Base-by-base conservation (phyloP, 2,797 vertebrate species). In the Hippopotamyrus pictus region DNA sequence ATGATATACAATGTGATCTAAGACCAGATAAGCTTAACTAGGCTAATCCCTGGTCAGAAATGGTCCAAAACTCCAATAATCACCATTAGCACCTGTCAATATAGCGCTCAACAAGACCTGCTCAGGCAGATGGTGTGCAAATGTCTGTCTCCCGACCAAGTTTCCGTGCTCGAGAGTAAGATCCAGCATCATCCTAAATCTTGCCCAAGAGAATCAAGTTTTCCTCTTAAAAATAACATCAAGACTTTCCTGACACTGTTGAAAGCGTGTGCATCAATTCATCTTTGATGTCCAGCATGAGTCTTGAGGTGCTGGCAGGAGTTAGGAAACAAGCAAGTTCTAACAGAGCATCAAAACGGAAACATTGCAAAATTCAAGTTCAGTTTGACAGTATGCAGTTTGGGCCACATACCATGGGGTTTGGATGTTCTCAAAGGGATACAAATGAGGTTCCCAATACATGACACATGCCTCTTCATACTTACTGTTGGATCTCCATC, bases 31-130 rank as follows among this genome's bases (percentile, higher is more conserved):
- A 57, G 65, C 89, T 53, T 93, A 96, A 94, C 91, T 95, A 94
- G 94, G 93, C 90, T 93, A 95, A 96, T 95, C 94, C 92, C 91
- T 44, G 94, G 95, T 96, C 94, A 95, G 91, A 90, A 89, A 88
- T 86, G 83, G 1, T 82, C 92, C 91, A 93, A 90, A 91, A 91
- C 88, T 50, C 92, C 90, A 89, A 29, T 86, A 53, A 86, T 86
- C 48, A 91, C 92, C 93, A 93, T 93, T 92, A 93, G 94, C 93
- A 95, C 95, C 94, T 94, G 93, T 88, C 90, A 91, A 89, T 54
- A 17, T 22, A 85, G 41, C 17, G 25, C 33, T 46, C 41, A 44
- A 82, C 76, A 46, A 19, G 17, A n/a, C 76, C 14, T 19, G 76
- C 19, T 82, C 76, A 82, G 76, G 19, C 76, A 46, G 41, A 46